Evolutionary conservation across 1,140 invertebrate species (phyloP), one percentile per base, ranked within the genome.

Genomic region (Atta colombica): DNA sequence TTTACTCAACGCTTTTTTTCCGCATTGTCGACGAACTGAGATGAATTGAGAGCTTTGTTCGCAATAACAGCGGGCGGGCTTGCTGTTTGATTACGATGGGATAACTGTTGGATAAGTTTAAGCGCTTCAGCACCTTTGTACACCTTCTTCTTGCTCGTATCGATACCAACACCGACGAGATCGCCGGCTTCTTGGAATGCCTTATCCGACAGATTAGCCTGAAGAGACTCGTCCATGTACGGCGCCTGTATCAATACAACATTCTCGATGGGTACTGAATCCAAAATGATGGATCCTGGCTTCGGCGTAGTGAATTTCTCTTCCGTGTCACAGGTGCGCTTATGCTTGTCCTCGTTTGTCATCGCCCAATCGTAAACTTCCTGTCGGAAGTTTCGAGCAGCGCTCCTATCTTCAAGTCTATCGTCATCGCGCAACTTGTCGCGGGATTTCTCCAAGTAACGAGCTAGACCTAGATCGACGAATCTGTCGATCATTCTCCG

Each of bases 101-200:
- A 61, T 14, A 94, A 58, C 39, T 88, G 21, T 58, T 91, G 89
- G 21, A 95, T 80, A 49, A 88, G 87, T 28, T 90, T 81, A 8
- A 90, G 80, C 3, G 95, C 95, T 28, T 94, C 55, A 18, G 85
- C 74, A 7, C 95, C 95, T 61, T 63, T 93, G 58, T 91, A 93
- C 31, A 94, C 86, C 77, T 92, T 95, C 65, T 91, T 69, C 10
- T 90, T 77, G 21, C 85, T 87, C 0, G 90, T 94, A 82, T 96
- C 95, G 65, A 96, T 80, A 4, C 91, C 91, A 53, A 93, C 88
- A 0, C 92, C 92, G 14, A 94, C 85, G 14, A 88, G 25, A 85
- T 96, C 95, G 25, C 95, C 95, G 75, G 91, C 81, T 77, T 94
- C 90, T 82, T 95, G 94, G 80, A 93, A 95, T 3, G 94, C 95